Base-by-base conservation (phyloP, 2,888 invertebrate genomes). In the Cartodere bifasciata region DNA sequence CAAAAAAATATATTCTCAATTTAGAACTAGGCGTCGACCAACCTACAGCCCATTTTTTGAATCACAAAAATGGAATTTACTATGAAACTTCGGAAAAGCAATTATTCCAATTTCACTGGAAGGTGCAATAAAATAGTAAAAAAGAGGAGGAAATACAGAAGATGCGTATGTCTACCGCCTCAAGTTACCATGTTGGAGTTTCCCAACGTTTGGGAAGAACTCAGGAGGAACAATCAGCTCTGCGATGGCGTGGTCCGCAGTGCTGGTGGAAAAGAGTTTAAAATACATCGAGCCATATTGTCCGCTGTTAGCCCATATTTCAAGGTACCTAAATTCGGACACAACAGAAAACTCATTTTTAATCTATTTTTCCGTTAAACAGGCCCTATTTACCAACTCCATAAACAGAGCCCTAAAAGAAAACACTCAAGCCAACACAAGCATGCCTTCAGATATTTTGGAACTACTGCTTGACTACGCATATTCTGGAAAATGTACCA, bases 291-390 rank as follows among this genome's bases (percentile, higher is more conserved):
- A 36, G 74, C 72, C 10, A 75, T 82, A 43, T 59, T 83, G 31
- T 75, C 79, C 15, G 74, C 77, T 16, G 72, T 71, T 25, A 80
- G 80, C 59, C 75, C 78, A 13, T 81, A 78, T 58, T 80, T 82
- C 56, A 73, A 51, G 44, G 51, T 51, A 29, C 12, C 16, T 11
- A 10, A 32, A 11, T 5, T 20, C 20, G 7, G 9, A 7, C 7
- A 20, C 20, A 9, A 20, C 20, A 20, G 7, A 28, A 32, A 23
- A 13, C 15, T 23, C 11, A 29, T 16, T 16, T 11, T 23, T 9
- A 20, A 11, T 26, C 14, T 12, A 14, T 13, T 2, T 11, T 3
- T 11, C 23, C 5, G 23, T n/a, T 11, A 28, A 15, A 23, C 29
- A 70, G 58, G 75, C 74, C 1, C 64, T 77, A 40, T 79, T 81